A percentile compares a stretch with the other conserved stretches of the same genome.
phyloP scores from a whole-genome alignment of 2,113 vertebrate genomes.

The Halichoeres trimaculatus region DNA sequence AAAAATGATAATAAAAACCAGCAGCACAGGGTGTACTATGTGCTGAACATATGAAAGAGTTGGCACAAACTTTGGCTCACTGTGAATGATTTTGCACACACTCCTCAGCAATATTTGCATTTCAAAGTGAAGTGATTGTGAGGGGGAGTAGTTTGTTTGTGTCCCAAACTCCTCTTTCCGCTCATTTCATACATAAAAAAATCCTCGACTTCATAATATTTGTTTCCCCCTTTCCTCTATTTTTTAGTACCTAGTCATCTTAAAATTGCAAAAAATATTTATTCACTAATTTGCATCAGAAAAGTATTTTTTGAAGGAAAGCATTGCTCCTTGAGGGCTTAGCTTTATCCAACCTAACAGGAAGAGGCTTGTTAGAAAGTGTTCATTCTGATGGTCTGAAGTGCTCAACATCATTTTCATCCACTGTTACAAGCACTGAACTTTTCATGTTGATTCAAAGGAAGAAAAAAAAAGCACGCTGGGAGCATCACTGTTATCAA shows the following conservation, averaged over 20 bases:
- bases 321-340: neutral
- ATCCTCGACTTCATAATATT: neutral
- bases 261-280: neutral
- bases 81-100: neutral
- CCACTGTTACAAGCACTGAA: neutral
- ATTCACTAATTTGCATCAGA: neutral
- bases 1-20: neutral
- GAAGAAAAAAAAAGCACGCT: no score
- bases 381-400: neutral
- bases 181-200: neutral
- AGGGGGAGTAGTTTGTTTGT: slow-evolving; percentile 6
- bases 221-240: neutral
- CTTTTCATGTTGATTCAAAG: neutral
- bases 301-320: neutral
- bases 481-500: no score
- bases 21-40: neutral
- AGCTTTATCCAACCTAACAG: neutral
- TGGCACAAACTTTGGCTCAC: neutral
- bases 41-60: slow-evolving; percentile 8
- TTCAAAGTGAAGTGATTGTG: neutral
- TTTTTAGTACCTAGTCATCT: neutral
- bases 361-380: neutral
- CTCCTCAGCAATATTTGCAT: neutral
- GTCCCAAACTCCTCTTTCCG: neutral
- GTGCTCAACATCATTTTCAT: neutral